Percentiles rank a stretch among this genome's conserved stretches.
Evolutionary conservation across 2,888 invertebrate species (phyloP).

Genomic region (Cerastis rubricosa): DNA sequence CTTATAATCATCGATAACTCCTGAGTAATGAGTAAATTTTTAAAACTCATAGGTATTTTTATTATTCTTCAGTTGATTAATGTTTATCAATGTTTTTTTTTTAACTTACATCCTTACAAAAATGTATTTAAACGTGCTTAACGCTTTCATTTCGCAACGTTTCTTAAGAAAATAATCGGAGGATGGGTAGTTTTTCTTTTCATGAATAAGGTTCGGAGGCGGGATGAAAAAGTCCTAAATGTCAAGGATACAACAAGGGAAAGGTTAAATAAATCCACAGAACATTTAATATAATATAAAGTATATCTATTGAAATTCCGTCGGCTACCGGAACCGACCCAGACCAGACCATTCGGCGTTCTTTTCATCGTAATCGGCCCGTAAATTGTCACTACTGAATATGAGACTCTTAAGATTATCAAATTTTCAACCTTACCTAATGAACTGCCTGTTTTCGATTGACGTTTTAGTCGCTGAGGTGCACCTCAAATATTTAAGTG

Average conservation of each 20-base stretch:
- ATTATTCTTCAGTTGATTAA: background rate
- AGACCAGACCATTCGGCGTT: slow-evolving; percentile 18
- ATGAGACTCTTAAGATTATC: background rate
- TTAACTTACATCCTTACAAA: background rate
- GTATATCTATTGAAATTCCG: slow-evolving; percentile 39
- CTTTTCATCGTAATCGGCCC: slow-evolving; percentile 27
- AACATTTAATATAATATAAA: slow-evolving; percentile 21
- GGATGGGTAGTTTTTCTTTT: slow-evolving; percentile 24
- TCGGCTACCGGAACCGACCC: slow-evolving; percentile 29
- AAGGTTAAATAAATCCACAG: slow-evolving; percentile 38
- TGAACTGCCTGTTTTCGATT: background rate
- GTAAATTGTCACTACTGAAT: slow-evolving; percentile 9
- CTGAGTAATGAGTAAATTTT: background rate
- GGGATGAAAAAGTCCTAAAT: slow-evolving; percentile 23
- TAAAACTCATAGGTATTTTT: too few species aligned
- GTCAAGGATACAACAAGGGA: slow-evolving; percentile 43
- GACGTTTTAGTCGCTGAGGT: background rate
- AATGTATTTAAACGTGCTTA: background rate
- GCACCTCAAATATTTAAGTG: too few species aligned
- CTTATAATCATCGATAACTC: background rate
- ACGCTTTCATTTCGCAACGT: background rate
- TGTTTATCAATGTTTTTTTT: too few species aligned
- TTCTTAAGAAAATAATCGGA: slow-evolving; percentile 16
- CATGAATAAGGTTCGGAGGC: slow-evolving; percentile 20
- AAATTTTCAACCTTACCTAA: background rate